These are phyloP conservation scores for Hermetia illucens DNA, from an alignment of 1,140 invertebrate genomes.

Conservation along the genomic window DNA sequence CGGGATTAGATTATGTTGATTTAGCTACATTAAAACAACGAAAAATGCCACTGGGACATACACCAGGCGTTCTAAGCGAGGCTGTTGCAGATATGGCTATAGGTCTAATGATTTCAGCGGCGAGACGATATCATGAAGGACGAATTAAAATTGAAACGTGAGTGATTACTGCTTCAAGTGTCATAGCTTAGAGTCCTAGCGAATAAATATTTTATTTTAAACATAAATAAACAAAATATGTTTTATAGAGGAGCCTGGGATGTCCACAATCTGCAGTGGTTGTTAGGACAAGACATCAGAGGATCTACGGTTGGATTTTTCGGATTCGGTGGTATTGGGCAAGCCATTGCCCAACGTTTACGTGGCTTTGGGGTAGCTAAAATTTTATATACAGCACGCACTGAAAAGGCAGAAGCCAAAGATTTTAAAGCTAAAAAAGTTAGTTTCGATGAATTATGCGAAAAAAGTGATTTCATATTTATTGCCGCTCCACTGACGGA, in stretches of 20 bases:
- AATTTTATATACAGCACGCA: slow-evolving; percentile 55
- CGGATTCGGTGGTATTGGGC: slow-evolving; percentile 65
- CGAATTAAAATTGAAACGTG: slow-evolving; percentile 44
- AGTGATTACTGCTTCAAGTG: slow-evolving; percentile 6
- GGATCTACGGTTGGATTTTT: slow-evolving; percentile 67
- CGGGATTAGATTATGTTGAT: slow-evolving; percentile 65
- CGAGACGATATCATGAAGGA: slow-evolving; percentile 60
- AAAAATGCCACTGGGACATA: slow-evolving; percentile 61
- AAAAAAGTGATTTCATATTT: slow-evolving; percentile 63
- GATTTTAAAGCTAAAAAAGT: slow-evolving; percentile 47
- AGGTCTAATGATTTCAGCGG: slow-evolving; percentile 55
- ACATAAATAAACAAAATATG: neutral
- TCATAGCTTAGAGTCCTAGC: too few relatives aligned
- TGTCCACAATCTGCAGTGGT: slow-evolving; percentile 47
- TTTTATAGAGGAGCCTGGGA: slow-evolving; percentile 43
- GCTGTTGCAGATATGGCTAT: slow-evolving; percentile 75
- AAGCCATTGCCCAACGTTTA: slow-evolving; percentile 51
- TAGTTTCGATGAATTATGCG: slow-evolving; percentile 50
- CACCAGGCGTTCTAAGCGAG: slow-evolving; percentile 62
- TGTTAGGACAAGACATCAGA: slow-evolving; percentile 46
- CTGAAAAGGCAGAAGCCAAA: slow-evolving; percentile 44
- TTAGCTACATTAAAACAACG: slow-evolving; percentile 45
- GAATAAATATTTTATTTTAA: slow-evolving; percentile 11
- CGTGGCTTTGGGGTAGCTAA: slow-evolving; percentile 49
- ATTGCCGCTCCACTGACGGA: slow-evolving; percentile 50